Percentiles rank a stretch among this genome's conserved stretches.
Conservation (phyloP, 2,888 invertebrate species). For the Electrophaes corylata region DNA sequence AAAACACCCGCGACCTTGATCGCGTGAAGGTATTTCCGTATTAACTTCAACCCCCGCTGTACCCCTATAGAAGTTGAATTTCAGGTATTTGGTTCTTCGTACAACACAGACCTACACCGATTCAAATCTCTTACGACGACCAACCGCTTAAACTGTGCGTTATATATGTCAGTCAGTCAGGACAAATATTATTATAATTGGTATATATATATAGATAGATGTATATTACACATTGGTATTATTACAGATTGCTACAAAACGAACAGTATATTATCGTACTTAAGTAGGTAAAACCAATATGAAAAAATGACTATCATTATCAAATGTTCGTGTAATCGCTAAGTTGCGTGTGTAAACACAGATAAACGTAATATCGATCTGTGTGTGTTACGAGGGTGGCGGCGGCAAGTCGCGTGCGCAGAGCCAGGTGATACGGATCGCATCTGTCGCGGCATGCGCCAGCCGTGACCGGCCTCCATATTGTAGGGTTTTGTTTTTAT, state of each 20-base stretch:
- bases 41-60: no score
- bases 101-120: no score
- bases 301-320: background rate
- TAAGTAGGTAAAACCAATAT: background rate
- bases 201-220: no score
- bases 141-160: no score
- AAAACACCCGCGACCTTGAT: no score
- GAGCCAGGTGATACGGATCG: conserved; percentile 72
- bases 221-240: no score
- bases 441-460: conserved; percentile 65
- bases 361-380: conserved; percentile 51
- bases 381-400: conserved; percentile 48
- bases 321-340: background rate
- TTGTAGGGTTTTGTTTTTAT: conserved; percentile 10
- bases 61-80: no score
- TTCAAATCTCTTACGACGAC: no score
- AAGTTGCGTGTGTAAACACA: conserved; percentile 52
- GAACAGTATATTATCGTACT: background rate
- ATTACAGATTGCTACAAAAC: background rate
- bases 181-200: no score
- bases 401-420: conserved; percentile 58
- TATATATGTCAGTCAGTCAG: no score
- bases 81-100: no score
- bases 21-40: no score
- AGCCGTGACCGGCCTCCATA: conserved; percentile 32